Evolutionary conservation across 2,888 invertebrate species (phyloP).

Genomic region (Zygothrica quintamaculata): DNA sequence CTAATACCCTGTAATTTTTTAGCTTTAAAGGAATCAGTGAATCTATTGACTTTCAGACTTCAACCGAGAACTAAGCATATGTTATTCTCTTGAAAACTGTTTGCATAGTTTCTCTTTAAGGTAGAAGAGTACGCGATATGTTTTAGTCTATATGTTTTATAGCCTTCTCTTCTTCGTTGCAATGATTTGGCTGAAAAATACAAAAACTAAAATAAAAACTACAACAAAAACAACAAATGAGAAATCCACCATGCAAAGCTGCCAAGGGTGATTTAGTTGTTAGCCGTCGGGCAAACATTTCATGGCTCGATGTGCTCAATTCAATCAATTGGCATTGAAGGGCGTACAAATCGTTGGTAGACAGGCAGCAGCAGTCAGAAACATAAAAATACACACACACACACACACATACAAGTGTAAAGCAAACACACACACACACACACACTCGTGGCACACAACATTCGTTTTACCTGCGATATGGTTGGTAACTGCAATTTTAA

Average conservation of each 20-base stretch:
- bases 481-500: constrained; percentile 54
- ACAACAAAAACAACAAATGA: no score
- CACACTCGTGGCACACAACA: background rate
- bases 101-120: no score
- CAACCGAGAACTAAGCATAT: no score
- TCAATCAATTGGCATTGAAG: constrained; percentile 72
- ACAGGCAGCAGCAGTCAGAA: constrained; percentile 36
- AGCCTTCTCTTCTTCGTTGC: no score
- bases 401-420: constrained; percentile 18
- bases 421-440: no score
- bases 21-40: no score
- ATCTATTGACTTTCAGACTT: no score
- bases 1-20: constrained; percentile 30
- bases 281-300: constrained; percentile 77
- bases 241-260: constrained; percentile 55
- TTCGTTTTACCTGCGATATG: background rate
- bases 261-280: constrained; percentile 77
- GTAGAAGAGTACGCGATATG: no score
- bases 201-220: constrained; percentile 9
- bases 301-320: constrained; percentile 77
- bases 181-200: constrained; percentile 38
- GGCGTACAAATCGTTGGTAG: constrained; percentile 61
- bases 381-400: constrained; percentile 16
- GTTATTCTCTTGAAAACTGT: no score
- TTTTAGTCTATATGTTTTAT: no score